These are phyloP conservation scores for Cyrtonyx montezumae DNA, from an alignment of 2,113 vertebrate species.

Conservation along the genomic window DNA sequence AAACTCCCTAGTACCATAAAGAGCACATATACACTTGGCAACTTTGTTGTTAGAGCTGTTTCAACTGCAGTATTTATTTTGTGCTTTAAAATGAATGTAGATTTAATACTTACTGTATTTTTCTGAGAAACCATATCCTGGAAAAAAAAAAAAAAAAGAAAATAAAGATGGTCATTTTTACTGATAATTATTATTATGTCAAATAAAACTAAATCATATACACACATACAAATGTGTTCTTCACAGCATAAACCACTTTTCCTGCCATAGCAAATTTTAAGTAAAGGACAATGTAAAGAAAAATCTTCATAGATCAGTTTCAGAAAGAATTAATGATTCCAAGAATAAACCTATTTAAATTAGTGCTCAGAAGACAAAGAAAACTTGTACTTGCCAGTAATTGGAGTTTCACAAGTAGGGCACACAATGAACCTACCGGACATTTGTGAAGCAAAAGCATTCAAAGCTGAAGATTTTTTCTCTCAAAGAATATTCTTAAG, in stretches of 20 bases:
- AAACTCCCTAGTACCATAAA: not conserved
- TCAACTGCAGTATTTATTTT: not conserved
- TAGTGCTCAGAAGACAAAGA: not conserved
- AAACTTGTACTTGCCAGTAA: not conserved
- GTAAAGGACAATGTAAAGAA: not conserved
- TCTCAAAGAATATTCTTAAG: not conserved
- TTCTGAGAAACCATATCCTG: conserved; percentile 95
- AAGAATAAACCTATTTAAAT: not conserved
- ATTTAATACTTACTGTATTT: conserved; percentile 91
- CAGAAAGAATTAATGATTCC: not conserved
- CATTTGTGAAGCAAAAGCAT: not conserved
- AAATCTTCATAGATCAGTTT: not conserved
- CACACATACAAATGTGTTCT: not conserved
- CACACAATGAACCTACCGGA: not conserved
- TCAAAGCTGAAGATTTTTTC: not conserved
- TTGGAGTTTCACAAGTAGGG: not conserved
- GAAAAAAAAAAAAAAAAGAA: not conserved
- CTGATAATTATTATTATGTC: not conserved
- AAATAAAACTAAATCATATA: not conserved
- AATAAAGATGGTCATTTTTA: conserved; percentile 11
- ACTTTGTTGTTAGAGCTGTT: not conserved
- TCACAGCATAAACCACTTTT: not conserved
- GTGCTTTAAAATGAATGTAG: not conserved
- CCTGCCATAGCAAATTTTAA: not conserved
- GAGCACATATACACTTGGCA: not conserved